These are phyloP conservation scores for Pipra filicauda DNA, from an alignment of 2,113 vertebrate genomes.

Conservation along the genomic window DNA sequence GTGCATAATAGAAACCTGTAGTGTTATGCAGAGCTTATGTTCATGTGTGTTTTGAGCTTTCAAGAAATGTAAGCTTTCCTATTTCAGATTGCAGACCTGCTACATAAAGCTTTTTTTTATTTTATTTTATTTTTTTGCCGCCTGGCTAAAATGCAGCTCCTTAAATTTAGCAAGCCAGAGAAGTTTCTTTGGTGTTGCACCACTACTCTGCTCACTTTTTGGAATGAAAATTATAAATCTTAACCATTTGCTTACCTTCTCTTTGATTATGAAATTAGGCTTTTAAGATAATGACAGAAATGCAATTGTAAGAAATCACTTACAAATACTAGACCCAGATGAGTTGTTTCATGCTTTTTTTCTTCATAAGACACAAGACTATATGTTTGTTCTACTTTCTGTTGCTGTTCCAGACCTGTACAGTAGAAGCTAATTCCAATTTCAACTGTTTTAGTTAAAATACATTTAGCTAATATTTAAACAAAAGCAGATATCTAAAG, in stretches of 20 bases:
- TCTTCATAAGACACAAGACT: neutral
- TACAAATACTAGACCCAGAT: neutral
- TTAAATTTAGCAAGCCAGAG: neutral
- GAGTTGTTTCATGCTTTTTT: neutral
- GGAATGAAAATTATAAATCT: neutral
- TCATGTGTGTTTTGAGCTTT: neutral
- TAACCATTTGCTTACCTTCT: neutral
- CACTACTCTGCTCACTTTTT: neutral
- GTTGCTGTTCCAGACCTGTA: neutral
- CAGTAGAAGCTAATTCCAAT: neutral
- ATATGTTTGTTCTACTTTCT: neutral
- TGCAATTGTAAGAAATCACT: fast-evolving
- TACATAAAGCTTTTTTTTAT: neutral
- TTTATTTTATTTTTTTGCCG: too few species aligned
- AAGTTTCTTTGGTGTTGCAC: neutral
- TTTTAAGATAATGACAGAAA: neutral
- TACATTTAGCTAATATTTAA: neutral
- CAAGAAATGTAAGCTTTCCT: neutral
- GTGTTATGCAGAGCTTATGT: neutral
- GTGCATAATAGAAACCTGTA: neutral
- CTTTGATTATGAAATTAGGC: neutral
- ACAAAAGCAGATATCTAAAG: neutral
- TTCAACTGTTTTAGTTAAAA: neutral
- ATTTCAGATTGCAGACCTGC: neutral
- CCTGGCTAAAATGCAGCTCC: neutral